Conservation (phyloP, 2,797 vertebrate species). For the Onychomys arenicola region DNA sequence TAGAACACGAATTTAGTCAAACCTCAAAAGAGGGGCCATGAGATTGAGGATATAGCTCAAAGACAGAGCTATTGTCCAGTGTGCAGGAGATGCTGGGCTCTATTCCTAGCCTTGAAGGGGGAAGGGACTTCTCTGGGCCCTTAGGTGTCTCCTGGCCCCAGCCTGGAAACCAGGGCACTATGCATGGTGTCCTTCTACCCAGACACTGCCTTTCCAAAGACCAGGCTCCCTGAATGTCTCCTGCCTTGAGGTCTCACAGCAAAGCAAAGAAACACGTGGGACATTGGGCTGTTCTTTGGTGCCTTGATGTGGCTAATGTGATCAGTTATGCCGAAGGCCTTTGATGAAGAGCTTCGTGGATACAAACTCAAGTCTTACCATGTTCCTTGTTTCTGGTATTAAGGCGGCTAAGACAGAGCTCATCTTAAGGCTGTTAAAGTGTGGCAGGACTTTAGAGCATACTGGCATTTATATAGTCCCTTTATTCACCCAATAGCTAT, state of each 20-base stretch:
- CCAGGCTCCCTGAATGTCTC: background rate
- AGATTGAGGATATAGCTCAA: background rate
- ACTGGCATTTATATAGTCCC: background rate
- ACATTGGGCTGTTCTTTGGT: background rate
- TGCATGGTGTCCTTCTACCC: background rate
- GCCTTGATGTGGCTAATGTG: background rate
- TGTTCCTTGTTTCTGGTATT: background rate
- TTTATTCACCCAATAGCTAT: slow-evolving; percentile 29
- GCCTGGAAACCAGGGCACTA: background rate
- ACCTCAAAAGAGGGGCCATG: background rate
- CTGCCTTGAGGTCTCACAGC: background rate
- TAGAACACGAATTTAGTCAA: background rate
- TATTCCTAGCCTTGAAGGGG: background rate
- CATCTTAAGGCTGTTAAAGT: background rate
- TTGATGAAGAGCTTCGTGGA: slow-evolving; percentile 1
- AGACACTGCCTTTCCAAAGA: background rate
- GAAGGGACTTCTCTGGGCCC: background rate
- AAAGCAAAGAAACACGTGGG: background rate
- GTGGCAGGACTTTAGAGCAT: background rate
- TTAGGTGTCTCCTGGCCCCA: background rate
- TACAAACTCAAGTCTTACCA: background rate
- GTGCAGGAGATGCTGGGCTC: background rate
- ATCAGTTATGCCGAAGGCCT: background rate
- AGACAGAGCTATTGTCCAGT: background rate
- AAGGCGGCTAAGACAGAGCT: background rate